Evolutionary conservation across 2,888 invertebrate species (phyloP).

Genomic region (Marronus borbonicus): DNA sequence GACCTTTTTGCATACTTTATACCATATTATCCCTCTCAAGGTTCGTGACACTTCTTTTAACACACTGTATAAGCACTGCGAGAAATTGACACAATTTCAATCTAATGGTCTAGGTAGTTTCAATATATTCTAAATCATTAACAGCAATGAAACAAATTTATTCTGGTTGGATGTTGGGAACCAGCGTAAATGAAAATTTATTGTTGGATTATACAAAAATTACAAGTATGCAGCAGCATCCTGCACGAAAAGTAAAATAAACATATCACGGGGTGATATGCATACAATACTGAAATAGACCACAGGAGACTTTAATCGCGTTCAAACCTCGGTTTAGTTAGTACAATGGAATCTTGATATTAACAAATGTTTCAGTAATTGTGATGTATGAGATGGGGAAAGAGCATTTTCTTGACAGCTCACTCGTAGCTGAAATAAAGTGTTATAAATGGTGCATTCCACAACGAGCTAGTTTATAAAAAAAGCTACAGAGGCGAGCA

Average conservation of each 20-base stretch:
- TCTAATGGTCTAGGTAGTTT: too few species aligned
- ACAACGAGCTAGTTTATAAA: constrained; percentile 20
- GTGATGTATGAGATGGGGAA: constrained; percentile 35
- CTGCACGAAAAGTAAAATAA: background rate
- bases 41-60: too few species aligned
- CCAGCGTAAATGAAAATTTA: too few species aligned
- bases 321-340: constrained; percentile 18
- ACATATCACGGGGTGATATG: background rate
- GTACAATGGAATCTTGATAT: constrained; percentile 4
- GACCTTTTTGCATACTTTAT: too few species aligned
- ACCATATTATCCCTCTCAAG: too few species aligned
- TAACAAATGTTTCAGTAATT: constrained; percentile 46
- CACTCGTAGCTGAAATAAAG: constrained; percentile 36
- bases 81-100: too few species aligned
- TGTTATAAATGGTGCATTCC: constrained; percentile 42
- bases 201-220: too few species aligned
- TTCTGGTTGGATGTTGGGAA: too few species aligned
- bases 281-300: background rate
- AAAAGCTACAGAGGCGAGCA: constrained; percentile 3
- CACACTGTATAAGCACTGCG: too few species aligned
- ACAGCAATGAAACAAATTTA: too few species aligned
- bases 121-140: too few species aligned
- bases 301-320: background rate
- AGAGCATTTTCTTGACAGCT: constrained; percentile 36
- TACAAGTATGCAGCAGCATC: too few species aligned